Percentiles rank a stretch among this genome's conserved stretches.
These are phyloP conservation scores for Oophaga sylvatica DNA, from an alignment of 2,797 vertebrate genomes.

Conservation along the genomic window DNA sequence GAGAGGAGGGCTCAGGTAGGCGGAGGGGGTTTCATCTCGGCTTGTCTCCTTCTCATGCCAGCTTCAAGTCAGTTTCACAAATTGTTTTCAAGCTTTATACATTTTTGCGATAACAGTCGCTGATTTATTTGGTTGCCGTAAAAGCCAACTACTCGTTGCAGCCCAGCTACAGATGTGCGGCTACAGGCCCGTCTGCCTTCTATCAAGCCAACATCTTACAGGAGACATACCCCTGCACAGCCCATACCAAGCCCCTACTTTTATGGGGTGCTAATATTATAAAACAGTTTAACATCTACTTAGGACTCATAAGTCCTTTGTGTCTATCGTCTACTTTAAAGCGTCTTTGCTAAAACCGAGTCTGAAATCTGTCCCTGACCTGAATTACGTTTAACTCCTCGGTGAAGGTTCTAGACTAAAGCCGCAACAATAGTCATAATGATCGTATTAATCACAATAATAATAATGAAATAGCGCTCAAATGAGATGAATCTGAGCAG, in stretches of 20 bases:
- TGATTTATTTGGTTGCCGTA: constrained; percentile 55
- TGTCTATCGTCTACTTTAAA: constrained; percentile 51
- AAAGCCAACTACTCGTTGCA: constrained; percentile 36
- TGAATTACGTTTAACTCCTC: constrained; percentile 34
- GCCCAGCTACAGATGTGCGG: constrained; percentile 41
- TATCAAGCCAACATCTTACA: constrained; percentile 51
- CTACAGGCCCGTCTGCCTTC: constrained; percentile 42
- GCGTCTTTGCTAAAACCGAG: constrained; percentile 33
- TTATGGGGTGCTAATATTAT: constrained; percentile 61
- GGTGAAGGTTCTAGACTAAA: not conserved
- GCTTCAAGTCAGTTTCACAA: constrained; percentile 51
- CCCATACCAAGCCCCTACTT: constrained; percentile 46
- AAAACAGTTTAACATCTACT: constrained; percentile 59
- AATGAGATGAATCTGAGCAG: not conserved
- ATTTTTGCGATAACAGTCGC: constrained; percentile 58
- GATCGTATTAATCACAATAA: not conserved
- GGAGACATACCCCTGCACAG: constrained; percentile 42
- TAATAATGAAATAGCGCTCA: not conserved
- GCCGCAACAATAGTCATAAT: not conserved
- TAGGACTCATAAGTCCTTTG: constrained; percentile 53
- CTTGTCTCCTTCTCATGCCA: constrained; percentile 53
- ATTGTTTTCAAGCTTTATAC: constrained; percentile 57
- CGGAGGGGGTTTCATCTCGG: constrained; percentile 27
- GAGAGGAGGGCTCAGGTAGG: constrained; percentile 44
- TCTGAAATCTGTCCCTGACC: constrained; percentile 35